phyloP scores from a whole-genome alignment of 2,888 invertebrate species.

The Cartodere bifasciata region DNA sequence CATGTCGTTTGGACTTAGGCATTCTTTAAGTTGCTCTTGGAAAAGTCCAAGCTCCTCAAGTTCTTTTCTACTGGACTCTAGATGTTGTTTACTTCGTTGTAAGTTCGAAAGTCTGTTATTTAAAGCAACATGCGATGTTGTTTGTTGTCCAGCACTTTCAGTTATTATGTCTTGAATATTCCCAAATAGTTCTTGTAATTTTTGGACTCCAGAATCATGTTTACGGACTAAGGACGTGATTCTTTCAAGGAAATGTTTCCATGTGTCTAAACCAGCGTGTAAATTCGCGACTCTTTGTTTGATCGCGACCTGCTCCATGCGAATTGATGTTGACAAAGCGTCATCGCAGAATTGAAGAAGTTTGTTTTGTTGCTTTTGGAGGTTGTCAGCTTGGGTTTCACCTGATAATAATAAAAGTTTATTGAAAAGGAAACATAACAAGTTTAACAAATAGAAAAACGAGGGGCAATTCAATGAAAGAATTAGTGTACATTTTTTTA shows the following conservation, averaged over 20 bases:
- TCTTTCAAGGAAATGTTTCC: slow-evolving; percentile 61
- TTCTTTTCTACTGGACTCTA: slow-evolving; percentile 42
- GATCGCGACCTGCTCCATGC: slow-evolving; percentile 70
- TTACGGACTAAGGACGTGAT: slow-evolving; percentile 50
- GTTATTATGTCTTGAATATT: slow-evolving; percentile 49
- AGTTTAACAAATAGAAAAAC: too few relatives aligned
- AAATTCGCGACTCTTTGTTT: slow-evolving; percentile 66
- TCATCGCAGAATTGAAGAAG: slow-evolving; percentile 63
- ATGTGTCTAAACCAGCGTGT: slow-evolving; percentile 68
- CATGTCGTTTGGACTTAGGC: slow-evolving; percentile 72
- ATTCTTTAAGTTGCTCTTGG: slow-evolving; percentile 74
- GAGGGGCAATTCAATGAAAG: too few relatives aligned
- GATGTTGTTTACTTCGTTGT: slow-evolving; percentile 45
- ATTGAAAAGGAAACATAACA: too few relatives aligned
- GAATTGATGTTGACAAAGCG: slow-evolving; percentile 61
- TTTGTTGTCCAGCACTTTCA: slow-evolving; percentile 40
- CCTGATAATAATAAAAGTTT: too few relatives aligned
- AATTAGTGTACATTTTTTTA: too few relatives aligned
- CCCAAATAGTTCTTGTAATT: slow-evolving; percentile 49
- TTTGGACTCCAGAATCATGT: slow-evolving; percentile 49
- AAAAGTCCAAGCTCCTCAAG: slow-evolving; percentile 60
- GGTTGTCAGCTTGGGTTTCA: slow-evolving; percentile 47
- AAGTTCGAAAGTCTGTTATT: slow-evolving; percentile 52
- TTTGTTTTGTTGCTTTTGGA: slow-evolving; percentile 51
- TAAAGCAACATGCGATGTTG: slow-evolving; percentile 47